Evolutionary conservation across 2,888 invertebrate species (phyloP).

Genomic region (Suillia variegata): DNA sequence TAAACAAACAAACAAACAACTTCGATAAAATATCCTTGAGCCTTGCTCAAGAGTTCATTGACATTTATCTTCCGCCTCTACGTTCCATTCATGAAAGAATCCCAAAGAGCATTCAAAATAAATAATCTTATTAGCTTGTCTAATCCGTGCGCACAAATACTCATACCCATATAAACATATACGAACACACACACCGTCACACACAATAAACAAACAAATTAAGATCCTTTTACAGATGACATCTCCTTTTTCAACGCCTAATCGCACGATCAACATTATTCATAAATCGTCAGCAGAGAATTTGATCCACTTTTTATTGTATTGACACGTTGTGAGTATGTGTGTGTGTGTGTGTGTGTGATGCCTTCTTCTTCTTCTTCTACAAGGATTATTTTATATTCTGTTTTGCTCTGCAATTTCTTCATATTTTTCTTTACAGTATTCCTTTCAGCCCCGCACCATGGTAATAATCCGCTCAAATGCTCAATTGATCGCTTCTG

Average conservation of each 20-base stretch:
- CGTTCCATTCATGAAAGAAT: too few species aligned
- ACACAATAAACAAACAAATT: constrained; percentile 7
- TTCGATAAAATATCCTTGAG: constrained; percentile 21
- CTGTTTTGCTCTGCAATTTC: constrained; percentile 39
- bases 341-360: too few species aligned
- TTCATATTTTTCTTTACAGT: background rate
- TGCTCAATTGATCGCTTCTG: constrained; percentile 13
- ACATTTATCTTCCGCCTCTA: background rate
- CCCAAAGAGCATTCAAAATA: constrained; percentile 12
- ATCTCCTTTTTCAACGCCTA: constrained; percentile 4
- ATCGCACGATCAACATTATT: constrained; percentile 8
- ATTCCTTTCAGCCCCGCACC: background rate
- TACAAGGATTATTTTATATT: constrained; percentile 27
- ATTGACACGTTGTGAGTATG: constrained; percentile 32
- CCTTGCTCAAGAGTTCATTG: constrained; percentile 12
- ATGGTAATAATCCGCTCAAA: constrained; percentile 12
- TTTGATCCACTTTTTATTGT: constrained; percentile 37
- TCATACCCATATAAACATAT: background rate
- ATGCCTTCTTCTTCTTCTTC: too few species aligned
- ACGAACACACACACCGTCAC: background rate
- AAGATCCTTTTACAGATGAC: constrained; percentile 20
- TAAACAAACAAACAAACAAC: too few species aligned
- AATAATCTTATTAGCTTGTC: constrained; percentile 20
- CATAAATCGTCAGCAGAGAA: constrained; percentile 37
- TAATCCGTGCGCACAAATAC: constrained; percentile 18